A percentile compares a stretch with the other conserved stretches of the same genome.
Conservation (phyloP, 2,888 invertebrate genomes). For the Chaetoderma sp. region DNA sequence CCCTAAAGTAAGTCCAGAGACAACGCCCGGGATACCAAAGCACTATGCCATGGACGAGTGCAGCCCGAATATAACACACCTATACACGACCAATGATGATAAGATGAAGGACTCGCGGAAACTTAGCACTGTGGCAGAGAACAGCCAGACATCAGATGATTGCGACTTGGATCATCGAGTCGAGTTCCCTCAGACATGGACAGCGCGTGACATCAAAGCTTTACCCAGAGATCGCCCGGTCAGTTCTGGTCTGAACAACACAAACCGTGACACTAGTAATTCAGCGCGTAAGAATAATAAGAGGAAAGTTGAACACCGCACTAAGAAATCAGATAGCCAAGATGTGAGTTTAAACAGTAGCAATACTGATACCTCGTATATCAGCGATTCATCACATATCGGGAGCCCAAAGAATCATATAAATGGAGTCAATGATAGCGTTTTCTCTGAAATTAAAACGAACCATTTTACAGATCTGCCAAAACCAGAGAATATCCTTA, state of each 20-base stretch:
- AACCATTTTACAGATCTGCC: too few relatives aligned
- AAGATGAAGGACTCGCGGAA: constrained; percentile 34
- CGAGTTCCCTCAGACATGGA: not conserved
- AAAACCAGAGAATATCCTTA: too few relatives aligned
- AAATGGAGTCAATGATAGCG: not conserved
- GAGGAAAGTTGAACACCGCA: not conserved
- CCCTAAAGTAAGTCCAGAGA: constrained; percentile 36
- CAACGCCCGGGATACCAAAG: constrained; percentile 22
- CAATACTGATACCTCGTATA: constrained; percentile 29
- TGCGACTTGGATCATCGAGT: not conserved
- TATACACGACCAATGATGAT: not conserved
- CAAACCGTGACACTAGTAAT: not conserved
- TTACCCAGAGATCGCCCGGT: constrained; percentile 1
- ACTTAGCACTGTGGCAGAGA: constrained; percentile 44
- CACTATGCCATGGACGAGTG: constrained; percentile 2
- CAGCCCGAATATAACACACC: not conserved
- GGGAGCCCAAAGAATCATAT: not conserved
- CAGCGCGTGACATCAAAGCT: constrained; percentile 21
- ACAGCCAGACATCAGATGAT: constrained; percentile 32
- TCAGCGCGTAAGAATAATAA: constrained; percentile 8
- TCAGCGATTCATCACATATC: constrained; percentile 29
- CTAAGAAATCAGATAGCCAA: constrained; percentile 4
- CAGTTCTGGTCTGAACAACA: constrained; percentile 16
- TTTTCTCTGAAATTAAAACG: too few relatives aligned
- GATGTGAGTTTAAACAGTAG: constrained; percentile 30